Conservation (phyloP, 1,140 invertebrate species). For the Yoshiicerus persimilis region DNA sequence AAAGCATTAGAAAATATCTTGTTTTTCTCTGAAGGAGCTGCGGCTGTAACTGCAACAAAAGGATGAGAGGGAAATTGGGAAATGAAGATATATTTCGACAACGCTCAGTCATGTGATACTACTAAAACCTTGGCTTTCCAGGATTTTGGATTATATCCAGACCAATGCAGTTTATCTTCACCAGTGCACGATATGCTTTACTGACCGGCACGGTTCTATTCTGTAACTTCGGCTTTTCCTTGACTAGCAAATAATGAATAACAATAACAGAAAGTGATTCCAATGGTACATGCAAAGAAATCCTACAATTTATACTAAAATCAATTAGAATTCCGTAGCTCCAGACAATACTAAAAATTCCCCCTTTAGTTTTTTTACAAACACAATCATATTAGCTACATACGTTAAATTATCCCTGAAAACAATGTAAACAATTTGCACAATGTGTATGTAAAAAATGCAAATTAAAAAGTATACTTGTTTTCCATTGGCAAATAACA, state of each 20-base stretch:
- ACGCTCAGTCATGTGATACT: not conserved
- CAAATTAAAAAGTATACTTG: too few species aligned
- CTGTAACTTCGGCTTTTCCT: not conserved
- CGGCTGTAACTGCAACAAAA: not conserved
- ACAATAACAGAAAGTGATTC: not conserved
- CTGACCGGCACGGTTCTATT: not conserved
- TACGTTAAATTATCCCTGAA: too few species aligned
- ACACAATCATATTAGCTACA: too few species aligned
- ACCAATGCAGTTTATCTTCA: not conserved
- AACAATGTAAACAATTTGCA: too few species aligned
- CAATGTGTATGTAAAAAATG: too few species aligned
- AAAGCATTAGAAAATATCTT: not conserved
- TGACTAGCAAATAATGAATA: not conserved
- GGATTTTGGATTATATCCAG: not conserved
- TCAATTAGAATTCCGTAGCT: too few species aligned
- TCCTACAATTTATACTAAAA: too few species aligned
- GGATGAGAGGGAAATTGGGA: not conserved
- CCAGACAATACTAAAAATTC: too few species aligned
- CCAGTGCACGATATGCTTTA: not conserved
- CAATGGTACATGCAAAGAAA: too few species aligned
- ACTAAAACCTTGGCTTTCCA: not conserved
- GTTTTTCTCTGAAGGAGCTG: not conserved
- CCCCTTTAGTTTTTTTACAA: too few species aligned
- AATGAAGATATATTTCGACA: not conserved
- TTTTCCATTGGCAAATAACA: too few species aligned